phyloP scores from a whole-genome alignment of 2,113 vertebrate species.

The Chauna torquata region DNA sequence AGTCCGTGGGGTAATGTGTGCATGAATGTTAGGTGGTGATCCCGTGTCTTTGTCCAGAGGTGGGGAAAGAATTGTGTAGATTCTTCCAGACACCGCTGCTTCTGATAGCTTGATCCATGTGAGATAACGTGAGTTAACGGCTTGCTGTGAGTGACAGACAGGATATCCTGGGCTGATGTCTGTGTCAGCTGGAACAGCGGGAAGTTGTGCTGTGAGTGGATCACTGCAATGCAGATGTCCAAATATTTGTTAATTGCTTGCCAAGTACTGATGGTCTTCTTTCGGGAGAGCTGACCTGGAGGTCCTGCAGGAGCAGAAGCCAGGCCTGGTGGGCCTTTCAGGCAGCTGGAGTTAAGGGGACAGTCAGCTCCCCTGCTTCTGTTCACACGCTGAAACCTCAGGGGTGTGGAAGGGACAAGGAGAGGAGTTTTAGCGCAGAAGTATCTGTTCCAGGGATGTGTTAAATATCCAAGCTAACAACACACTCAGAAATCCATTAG shows the following conservation, averaged over 20 bases:
- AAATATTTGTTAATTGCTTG: background rate
- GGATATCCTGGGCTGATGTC: background rate
- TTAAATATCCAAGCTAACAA: background rate
- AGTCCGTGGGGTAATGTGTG: background rate
- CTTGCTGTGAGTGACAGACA: background rate
- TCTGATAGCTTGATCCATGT: background rate
- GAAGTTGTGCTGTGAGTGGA: background rate
- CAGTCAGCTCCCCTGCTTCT: background rate
- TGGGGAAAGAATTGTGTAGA: background rate
- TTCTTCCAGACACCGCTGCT: background rate
- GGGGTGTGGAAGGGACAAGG: background rate
- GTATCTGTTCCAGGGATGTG: background rate
- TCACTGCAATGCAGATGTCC: background rate
- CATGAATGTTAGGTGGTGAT: background rate
- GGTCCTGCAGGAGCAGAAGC: background rate
- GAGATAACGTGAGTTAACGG: rapidly evolving
- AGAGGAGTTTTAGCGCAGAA: background rate
- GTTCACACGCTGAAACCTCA: background rate
- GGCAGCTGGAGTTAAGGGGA: background rate
- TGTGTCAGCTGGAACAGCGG: background rate
- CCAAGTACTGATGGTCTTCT: background rate
- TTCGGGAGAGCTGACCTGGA: background rate
- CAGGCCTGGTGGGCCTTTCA: background rate
- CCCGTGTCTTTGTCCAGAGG: background rate
- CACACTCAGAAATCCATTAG: background rate